phyloP scores from a whole-genome alignment of 2,888 invertebrate species.

The Diaprepes abbreviatus region DNA sequence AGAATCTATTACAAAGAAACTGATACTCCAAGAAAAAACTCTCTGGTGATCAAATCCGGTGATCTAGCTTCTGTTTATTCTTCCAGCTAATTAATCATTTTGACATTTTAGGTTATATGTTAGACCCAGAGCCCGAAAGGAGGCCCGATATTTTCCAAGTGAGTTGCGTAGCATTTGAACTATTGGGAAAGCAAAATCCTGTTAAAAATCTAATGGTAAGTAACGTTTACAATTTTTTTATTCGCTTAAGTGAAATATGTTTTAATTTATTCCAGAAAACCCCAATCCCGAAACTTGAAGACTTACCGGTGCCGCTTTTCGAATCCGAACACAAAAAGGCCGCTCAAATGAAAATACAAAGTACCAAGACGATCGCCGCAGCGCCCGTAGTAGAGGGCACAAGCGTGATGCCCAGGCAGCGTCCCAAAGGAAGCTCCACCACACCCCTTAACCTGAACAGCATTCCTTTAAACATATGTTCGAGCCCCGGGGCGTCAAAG shows the following conservation, averaged over 20 bases:
- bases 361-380: constrained; percentile 62
- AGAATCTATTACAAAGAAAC: too few species aligned
- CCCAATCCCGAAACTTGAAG: constrained; percentile 75
- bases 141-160: constrained; percentile 92
- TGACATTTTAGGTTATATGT: constrained; percentile 79
- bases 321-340: constrained; percentile 79
- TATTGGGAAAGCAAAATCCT: constrained; percentile 81
- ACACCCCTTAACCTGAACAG: constrained; percentile 66
- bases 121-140: constrained; percentile 85
- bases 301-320: constrained; percentile 75
- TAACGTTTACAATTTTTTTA: constrained; percentile 50
- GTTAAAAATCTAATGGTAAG: constrained; percentile 85
- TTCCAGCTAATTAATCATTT: too few species aligned
- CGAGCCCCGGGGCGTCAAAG: constrained; percentile 69
- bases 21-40: too few species aligned
- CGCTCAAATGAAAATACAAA: constrained; percentile 63
- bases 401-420: constrained; percentile 85
- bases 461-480: constrained; percentile 70
- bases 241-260: too few species aligned
- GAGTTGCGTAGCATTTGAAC: constrained; percentile 79
- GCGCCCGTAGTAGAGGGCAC: constrained; percentile 77
- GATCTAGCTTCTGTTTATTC: too few species aligned
- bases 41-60: too few species aligned
- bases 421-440: constrained; percentile 79
- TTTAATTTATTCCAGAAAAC: constrained; percentile 79